phyloP scores from a whole-genome alignment of 2,888 invertebrate species.

The Therioaphis trifolii region DNA sequence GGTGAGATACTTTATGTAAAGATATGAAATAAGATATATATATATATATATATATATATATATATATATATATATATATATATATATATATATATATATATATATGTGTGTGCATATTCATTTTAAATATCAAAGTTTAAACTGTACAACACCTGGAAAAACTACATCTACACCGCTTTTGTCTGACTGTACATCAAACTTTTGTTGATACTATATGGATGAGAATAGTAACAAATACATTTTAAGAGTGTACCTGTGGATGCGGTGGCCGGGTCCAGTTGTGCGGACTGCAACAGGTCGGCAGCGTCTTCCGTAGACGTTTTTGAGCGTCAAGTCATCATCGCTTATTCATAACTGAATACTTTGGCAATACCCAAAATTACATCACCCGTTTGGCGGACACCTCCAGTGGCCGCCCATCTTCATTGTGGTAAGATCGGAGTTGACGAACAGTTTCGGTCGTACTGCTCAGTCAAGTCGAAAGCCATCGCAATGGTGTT shows the following conservation, averaged over 20 bases:
- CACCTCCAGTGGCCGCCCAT: not conserved
- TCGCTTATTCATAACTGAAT: slow-evolving; percentile 36
- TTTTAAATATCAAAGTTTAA: too few species aligned
- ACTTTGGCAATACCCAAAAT: not conserved
- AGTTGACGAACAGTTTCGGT: not conserved
- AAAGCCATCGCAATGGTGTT: not conserved
- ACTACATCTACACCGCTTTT: too few species aligned
- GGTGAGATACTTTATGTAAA: too few species aligned
- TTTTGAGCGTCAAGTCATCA: slow-evolving; percentile 54
- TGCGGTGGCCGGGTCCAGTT: slow-evolving; percentile 60
- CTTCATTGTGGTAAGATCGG: not conserved
- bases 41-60: too few species aligned
- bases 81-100: too few species aligned
- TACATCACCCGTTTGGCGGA: slow-evolving; percentile 43
- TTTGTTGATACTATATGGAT: too few species aligned
- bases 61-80: too few species aligned
- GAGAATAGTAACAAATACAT: not conserved
- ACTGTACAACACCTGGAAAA: too few species aligned
- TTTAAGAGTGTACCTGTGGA: slow-evolving; percentile 35
- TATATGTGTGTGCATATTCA: too few species aligned
- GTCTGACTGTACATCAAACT: too few species aligned
- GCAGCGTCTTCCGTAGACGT: slow-evolving; percentile 56
- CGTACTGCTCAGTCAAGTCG: not conserved
- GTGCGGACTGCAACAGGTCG: slow-evolving; percentile 61
- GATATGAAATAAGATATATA: too few species aligned